Percentiles rank a stretch among this genome's conserved stretches.
These are phyloP conservation scores for Morone chrysops DNA, from an alignment of 2,113 vertebrate genomes.

Conservation along the genomic window DNA sequence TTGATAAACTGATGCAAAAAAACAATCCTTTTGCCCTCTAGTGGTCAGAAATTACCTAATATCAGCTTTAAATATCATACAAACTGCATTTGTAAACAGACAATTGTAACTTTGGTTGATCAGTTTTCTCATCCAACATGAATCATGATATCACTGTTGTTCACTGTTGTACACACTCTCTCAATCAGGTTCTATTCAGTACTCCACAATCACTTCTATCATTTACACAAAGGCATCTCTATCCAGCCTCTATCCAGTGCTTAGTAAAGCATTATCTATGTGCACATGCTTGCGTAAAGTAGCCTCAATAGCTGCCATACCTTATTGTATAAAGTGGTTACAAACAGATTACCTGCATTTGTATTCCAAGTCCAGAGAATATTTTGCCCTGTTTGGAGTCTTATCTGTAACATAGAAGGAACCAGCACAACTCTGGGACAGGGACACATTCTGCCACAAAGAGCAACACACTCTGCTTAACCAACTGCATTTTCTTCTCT, in stretches of 20 bases:
- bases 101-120: not conserved
- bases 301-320: slow-evolving; percentile 30
- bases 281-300: slow-evolving; percentile 34
- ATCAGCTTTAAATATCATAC: not conserved
- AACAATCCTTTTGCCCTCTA: not conserved
- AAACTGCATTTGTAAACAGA: not conserved
- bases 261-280: slow-evolving; percentile 42
- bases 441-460: slow-evolving; percentile 46
- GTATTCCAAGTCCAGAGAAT: slow-evolving; percentile 57
- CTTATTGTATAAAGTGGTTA: slow-evolving; percentile 26
- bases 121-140: not conserved
- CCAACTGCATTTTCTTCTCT: slow-evolving; percentile 25
- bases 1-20: not conserved
- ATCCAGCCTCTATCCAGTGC: slow-evolving; percentile 2
- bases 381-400: slow-evolving; percentile 53
- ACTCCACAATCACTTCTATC: slow-evolving; percentile 41
- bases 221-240: slow-evolving; percentile 38
- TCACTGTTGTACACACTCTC: slow-evolving; percentile 3
- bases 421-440: slow-evolving; percentile 13
- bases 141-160: not conserved
- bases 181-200: slow-evolving; percentile 29
- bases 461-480: slow-evolving; percentile 41
- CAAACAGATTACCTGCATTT: slow-evolving; percentile 47
- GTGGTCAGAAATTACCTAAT: not conserved
- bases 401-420: slow-evolving; percentile 58